Percentiles rank a stretch among this genome's conserved stretches.
phyloP scores from a whole-genome alignment of 2,113 vertebrate species.

The Podarcis raffonei region DNA sequence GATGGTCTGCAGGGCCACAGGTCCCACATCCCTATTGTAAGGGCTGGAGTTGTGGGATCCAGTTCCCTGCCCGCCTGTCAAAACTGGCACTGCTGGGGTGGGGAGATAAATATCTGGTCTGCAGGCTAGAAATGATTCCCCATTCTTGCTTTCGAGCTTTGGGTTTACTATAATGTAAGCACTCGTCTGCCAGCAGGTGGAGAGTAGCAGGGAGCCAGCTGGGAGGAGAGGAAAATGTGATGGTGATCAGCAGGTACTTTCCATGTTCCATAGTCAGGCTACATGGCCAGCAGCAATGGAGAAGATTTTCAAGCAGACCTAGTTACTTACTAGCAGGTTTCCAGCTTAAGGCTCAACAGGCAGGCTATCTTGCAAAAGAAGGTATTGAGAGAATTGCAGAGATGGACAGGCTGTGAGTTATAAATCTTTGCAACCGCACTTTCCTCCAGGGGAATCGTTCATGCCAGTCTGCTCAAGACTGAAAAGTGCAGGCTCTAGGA shows the following conservation, averaged over 20 bases:
- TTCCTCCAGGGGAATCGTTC: not conserved
- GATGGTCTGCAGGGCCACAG: too few species aligned
- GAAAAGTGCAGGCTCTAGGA: not conserved
- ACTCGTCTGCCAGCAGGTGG: too few species aligned
- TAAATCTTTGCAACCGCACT: not conserved
- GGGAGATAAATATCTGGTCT: too few species aligned
- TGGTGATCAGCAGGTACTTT: not conserved
- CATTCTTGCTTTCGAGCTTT: too few species aligned
- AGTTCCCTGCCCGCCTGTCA: too few species aligned
- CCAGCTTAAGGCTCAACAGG: not conserved
- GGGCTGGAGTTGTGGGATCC: too few species aligned
- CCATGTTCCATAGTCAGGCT: not conserved
- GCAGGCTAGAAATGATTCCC: too few species aligned
- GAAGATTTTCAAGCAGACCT: not conserved
- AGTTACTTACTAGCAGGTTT: not conserved
- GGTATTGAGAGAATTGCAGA: not conserved
- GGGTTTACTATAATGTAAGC: too few species aligned
- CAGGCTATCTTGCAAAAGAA: not conserved
- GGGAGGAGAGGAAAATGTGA: not conserved
- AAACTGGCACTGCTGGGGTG: too few species aligned
- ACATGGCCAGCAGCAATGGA: not conserved
- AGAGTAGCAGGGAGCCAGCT: not conserved
- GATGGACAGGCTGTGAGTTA: not conserved
- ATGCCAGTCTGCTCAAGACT: rapidly evolving
- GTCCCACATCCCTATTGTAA: too few species aligned